Base-by-base conservation (phyloP, 2,888 invertebrate genomes). In the Drosophila peninsularis region DNA sequence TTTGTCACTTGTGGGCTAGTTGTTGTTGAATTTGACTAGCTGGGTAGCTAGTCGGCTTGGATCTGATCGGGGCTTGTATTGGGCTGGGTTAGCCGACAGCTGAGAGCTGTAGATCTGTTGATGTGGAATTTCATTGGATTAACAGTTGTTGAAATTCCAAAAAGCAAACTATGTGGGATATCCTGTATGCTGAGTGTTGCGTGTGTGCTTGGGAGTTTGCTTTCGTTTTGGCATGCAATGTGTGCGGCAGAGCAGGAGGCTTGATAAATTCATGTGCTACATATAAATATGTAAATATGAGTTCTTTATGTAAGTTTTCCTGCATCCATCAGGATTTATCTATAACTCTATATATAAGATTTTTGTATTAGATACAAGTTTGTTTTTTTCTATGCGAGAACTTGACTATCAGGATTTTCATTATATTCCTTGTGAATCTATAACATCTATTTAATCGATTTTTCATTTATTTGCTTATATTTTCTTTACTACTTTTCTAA, bases 1-100 rank as follows among this genome's bases (percentile, higher is more conserved):
- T 78, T 75, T 88, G 85, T 84, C 81, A 84, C 82, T 88, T 88
- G 85, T 78, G 78, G 65, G 73, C 61, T 57, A 55, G 68, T 77
- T 44, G 68, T 77, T 44, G 68, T 72, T 44, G 58, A 65, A 70
- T 57, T 74, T 53, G 62, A 32, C 58, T 30, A 30, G 45, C 45
- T 30, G 58, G 42, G 39, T 62, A 71, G 64, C 63, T 44, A 42
- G 49, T 60, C 50, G 62, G 56, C 34, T 54, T 72, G n/a, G 24
- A 10, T 36, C 37, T 11, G 24, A n/a, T 21, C 55, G 71, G 64
- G 27, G 27, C 5, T 7, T 30, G 27, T 21, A 14, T 42, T 77
- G 36, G 53, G 53, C 13, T 62, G 72, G 54, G 24, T 36, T 36
- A 21, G 52, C 24, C 24, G 24, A 24, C 24, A 5, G 24, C n/a